These are phyloP conservation scores for Halictus quadricinctus DNA, from an alignment of 2,888 invertebrate species.

Conservation along the genomic window DNA sequence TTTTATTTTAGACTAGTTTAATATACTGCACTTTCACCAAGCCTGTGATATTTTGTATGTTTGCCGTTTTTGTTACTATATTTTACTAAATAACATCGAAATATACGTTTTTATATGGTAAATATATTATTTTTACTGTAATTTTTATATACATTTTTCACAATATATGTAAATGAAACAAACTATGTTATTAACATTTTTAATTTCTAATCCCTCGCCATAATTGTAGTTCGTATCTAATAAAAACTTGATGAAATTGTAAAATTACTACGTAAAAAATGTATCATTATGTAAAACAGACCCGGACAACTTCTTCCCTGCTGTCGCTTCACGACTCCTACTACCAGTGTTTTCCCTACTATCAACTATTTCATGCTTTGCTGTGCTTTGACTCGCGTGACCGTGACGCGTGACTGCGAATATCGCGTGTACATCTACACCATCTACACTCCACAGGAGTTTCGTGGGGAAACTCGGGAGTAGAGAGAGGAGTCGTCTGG, in stretches of 20 bases:
- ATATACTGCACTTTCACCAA: slow-evolving; percentile 85
- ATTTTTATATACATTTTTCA: slow-evolving; percentile 27
- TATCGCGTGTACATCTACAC: no score
- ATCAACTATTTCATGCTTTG: no score
- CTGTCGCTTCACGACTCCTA: no score
- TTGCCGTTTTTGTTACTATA: slow-evolving; percentile 22
- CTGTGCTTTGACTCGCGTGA: no score
- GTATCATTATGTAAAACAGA: background rate
- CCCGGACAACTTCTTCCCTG: no score
- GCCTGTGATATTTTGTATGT: slow-evolving; percentile 68
- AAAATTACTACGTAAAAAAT: background rate
- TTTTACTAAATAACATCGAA: background rate
- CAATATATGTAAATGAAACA: slow-evolving; percentile 20
- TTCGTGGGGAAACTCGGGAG: no score
- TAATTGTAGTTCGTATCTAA: background rate
- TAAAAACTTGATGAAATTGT: background rate
- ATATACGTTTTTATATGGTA: background rate
- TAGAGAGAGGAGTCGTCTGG: no score
- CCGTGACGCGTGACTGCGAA: no score
- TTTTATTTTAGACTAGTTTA: slow-evolving; percentile 86
- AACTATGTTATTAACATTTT: slow-evolving; percentile 17
- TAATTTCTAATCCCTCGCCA: background rate
- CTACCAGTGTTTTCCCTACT: no score
- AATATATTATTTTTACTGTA: slow-evolving; percentile 35
- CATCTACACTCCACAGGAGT: no score